Evolutionary conservation across 2,888 invertebrate genomes (phyloP), one percentile per base, ranked within the genome.

Genomic region (Ephialtes manifestator): DNA sequence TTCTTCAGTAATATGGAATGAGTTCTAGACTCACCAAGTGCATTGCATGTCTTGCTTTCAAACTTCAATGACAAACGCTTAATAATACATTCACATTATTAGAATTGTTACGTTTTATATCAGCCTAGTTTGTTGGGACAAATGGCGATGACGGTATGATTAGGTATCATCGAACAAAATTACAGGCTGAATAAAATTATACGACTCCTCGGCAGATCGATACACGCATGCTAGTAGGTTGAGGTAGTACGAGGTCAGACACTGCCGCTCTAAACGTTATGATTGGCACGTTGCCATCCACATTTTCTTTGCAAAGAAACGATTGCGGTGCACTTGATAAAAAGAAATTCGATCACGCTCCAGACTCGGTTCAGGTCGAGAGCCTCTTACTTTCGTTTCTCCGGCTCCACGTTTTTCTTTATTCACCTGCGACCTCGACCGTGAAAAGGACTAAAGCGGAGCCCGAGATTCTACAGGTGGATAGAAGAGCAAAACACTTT

Each of bases 341-440:
- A 74, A 83, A 83, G 74, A 83, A 83, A 70, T 79, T 79, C 70
- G 48, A 28, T 79, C 60, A 43, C 39, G 78, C 55, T 53, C 39
- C 60, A 5, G 78, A 35, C 46, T 35, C 28, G 43, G 78, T 83
- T 78, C 74, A 28, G 78, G 74, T 78, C 51, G 60, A 78, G 53
- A 72, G 53, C 46, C 20, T 55, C 58, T 74, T 60, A 78, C 83
- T 83, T 74, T 83, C 83, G 75, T 80, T 83, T 80, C 79, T 68
- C 18, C 48, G 43, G 51, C n/a, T 7, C 60, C 15, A 28, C 28
- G 24, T 35, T 58, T 74, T 48, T 76, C 39, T 67, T 76, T n/a
- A 18, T 63, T 65, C 75, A 51, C 75, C 76, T 76, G 24, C 58
- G 65, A 75, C 70, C 75, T 83, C 80, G 80, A 72, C 65, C 84